phyloP scores from a whole-genome alignment of 2,797 vertebrate species.

The Enteromius mattozi region DNA sequence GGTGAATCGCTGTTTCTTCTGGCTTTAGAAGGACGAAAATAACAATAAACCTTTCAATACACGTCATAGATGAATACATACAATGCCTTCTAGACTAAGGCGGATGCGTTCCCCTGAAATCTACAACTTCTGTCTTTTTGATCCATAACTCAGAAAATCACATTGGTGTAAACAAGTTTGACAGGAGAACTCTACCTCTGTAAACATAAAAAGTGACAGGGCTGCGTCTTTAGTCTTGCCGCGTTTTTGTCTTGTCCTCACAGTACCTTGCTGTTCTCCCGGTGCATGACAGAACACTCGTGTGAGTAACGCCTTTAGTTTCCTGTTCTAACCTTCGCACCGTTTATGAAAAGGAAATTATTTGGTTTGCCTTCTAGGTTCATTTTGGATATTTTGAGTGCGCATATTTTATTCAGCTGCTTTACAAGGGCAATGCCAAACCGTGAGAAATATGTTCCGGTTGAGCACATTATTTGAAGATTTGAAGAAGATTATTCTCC shows the following conservation, averaged over 20 bases:
- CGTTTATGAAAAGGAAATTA: background rate
- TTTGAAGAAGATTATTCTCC: too few relatives aligned
- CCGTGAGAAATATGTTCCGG: background rate
- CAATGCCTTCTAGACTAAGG: background rate
- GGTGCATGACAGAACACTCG: slow-evolving; percentile 11
- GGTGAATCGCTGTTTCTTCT: background rate
- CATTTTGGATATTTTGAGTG: slow-evolving; percentile 9
- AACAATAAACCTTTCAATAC: background rate
- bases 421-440: slow-evolving; percentile 5
- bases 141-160: background rate
- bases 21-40: background rate
- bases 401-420: slow-evolving; percentile 10
- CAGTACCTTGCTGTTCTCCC: background rate
- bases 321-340: background rate
- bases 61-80: background rate
- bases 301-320: background rate
- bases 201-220: slow-evolving; percentile 12
- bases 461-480: slow-evolving; percentile 2
- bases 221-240: slow-evolving; percentile 7
- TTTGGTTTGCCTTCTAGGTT: slow-evolving; percentile 8
- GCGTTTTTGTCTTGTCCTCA: background rate
- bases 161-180: slow-evolving; percentile 35
- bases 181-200: slow-evolving; percentile 43
- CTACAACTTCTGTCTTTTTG: slow-evolving; percentile 13
- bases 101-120: background rate